Base-by-base conservation (phyloP, 2,888 invertebrate genomes). In the Physocephala rufipes region DNA sequence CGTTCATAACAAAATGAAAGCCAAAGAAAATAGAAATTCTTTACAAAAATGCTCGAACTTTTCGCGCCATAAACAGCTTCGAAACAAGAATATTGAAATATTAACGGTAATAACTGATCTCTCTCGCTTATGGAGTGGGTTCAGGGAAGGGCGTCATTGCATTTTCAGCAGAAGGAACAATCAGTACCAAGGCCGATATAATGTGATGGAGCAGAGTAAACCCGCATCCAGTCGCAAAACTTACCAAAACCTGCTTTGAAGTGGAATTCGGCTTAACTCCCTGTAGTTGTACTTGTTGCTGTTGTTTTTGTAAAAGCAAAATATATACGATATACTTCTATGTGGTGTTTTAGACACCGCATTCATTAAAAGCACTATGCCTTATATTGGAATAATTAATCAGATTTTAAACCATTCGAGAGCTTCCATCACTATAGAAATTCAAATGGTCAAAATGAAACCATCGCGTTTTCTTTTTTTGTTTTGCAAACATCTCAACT, bases 61-160 rank as follows among this genome's bases (percentile, higher is more conserved):
- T 59, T 30, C 59, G 59, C 26, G 26, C 47, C 59, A 67, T 47
- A 67, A 67, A 67, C 67, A 67, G 61, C 30, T 65, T 49, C 12
- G 16, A 43, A 58, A 47, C 47, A n/a, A n/a, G n/a, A n/a, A n/a
- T 49, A 9, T 45, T 36, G 67, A 28, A 61, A 67, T 67, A 21
- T 67, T 49, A 67, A 1, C 59, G 61, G 16, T 30, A 67, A 67
- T 67, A 59, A 67, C 49, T 61, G 67, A 61, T 49, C 45, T 67
- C 49, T 53, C 19, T 67, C 24, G 55, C 19, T 21, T 43, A 24
- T 30, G 28, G 19, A 24, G 12, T 12, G 2, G 24, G 12, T 19
- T 12, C 12, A 16, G 59, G n/a, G 15, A 30, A 59, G 45, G 19
- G 36, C 4, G 4, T 36, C 5, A 36, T 36, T 4, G 36, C 36